These are phyloP conservation scores for Druon quercuslanigerum DNA, from an alignment of 1,140 invertebrate genomes.

Conservation along the genomic window DNA sequence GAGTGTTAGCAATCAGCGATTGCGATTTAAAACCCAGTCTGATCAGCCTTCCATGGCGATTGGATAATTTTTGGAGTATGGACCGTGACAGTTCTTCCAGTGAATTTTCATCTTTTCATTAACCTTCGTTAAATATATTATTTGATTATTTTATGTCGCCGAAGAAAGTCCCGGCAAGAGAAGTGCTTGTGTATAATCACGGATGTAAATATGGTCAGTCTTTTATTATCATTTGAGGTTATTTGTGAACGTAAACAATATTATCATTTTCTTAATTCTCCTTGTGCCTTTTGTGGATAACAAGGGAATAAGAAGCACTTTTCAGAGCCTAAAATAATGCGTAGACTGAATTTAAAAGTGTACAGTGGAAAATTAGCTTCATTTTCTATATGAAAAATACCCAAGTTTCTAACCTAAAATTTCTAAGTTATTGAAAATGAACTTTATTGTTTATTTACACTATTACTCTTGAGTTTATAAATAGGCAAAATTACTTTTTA, in stretches of 20 bases:
- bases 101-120: not conserved
- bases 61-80: too few species aligned
- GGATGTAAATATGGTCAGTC: slow-evolving; percentile 50
- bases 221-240: slow-evolving; percentile 21
- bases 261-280: not conserved
- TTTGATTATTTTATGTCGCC: slow-evolving; percentile 35
- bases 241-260: slow-evolving; percentile 31
- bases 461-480: too few species aligned
- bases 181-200: slow-evolving; percentile 28
- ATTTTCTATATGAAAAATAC: too few species aligned
- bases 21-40: not conserved
- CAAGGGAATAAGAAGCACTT: slow-evolving; percentile 3
- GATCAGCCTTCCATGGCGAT: too few species aligned
- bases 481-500: too few species aligned
- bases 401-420: too few species aligned
- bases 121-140: slow-evolving; percentile 8
- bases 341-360: too few species aligned
- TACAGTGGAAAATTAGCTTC: too few species aligned
- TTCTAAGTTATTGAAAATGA: too few species aligned
- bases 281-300: not conserved
- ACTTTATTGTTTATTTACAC: too few species aligned
- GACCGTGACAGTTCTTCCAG: not conserved
- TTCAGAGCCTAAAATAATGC: not conserved
- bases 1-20: not conserved
- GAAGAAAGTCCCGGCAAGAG: slow-evolving; percentile 25